Conservation (phyloP, 2,113 vertebrate species). For the Menidia beryllina region DNA sequence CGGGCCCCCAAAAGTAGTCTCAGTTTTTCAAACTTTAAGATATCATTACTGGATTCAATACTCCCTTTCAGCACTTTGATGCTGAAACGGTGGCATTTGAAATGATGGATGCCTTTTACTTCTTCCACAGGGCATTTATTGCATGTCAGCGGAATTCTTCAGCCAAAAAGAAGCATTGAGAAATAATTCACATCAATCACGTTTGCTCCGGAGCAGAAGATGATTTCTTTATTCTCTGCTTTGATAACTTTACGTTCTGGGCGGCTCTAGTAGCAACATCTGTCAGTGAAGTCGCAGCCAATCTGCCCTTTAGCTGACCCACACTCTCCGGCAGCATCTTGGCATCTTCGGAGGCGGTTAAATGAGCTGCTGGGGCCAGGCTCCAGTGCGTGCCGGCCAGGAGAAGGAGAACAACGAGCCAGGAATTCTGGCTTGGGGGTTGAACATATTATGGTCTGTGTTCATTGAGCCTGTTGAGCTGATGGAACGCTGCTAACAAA, state of each 20-base stretch:
- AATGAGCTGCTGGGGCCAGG: conserved; percentile 14
- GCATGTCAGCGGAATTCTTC: conserved; percentile 66
- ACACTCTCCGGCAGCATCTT: conserved; percentile 15
- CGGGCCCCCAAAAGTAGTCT: conserved; percentile 4
- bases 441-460: conserved; percentile 19
- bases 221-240: conserved; percentile 20
- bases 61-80: conserved; percentile 49
- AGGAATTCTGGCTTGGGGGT: conserved; percentile 33
- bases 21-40: conserved; percentile 22
- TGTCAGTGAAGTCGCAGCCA: conserved; percentile 4
- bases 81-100: conserved; percentile 42
- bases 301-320: conserved; percentile 15
- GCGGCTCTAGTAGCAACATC: not conserved
- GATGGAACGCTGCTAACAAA: conserved; percentile 21
- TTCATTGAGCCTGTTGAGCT: conserved; percentile 16
- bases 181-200: conserved; percentile 69
- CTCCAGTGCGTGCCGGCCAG: not conserved
- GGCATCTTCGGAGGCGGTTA: conserved; percentile 21
- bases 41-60: conserved; percentile 39
- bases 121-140: conserved; percentile 45
- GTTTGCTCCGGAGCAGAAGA: conserved; percentile 33
- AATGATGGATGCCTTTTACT: conserved; percentile 68
- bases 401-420: conserved; percentile 20
- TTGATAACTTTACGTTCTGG: conserved; percentile 14
- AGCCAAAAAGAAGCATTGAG: conserved; percentile 61